phyloP scores from a whole-genome alignment of 2,113 vertebrate genomes.

The Marcusenius ussheri region DNA sequence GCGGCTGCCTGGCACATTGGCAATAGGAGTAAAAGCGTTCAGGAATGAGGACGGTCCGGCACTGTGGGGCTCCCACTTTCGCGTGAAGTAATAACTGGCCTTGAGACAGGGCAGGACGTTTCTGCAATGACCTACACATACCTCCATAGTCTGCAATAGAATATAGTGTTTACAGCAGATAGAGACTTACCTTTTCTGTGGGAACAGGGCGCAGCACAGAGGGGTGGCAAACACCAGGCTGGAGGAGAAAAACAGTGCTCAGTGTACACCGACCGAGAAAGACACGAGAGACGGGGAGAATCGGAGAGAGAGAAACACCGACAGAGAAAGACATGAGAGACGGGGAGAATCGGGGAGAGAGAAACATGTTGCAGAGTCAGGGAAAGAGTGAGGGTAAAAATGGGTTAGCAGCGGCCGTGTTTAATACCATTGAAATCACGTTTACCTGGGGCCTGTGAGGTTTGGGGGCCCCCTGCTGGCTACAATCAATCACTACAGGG shows the following conservation, averaged over 20 bases:
- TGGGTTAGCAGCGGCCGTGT: not conserved
- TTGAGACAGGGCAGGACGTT: not conserved
- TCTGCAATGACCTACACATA: not conserved
- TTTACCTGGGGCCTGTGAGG: not conserved
- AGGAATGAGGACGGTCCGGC: not conserved
- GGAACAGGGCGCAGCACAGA: constrained; percentile 85
- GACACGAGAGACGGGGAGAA: not conserved
- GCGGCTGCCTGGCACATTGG: not conserved
- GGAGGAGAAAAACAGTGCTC: constrained; percentile 17
- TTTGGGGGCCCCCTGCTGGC: not conserved
- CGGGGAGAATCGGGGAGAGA: not conserved
- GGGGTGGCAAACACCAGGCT: constrained; percentile 93
- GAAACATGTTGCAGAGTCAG: not conserved
- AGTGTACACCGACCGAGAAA: not conserved
- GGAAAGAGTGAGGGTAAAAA: not conserved
- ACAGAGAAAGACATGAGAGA: not conserved
- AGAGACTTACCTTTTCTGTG: constrained; percentile 81
- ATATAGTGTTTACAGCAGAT: constrained; percentile 52
- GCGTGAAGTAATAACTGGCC: not conserved
- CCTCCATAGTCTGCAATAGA: constrained; percentile 70
- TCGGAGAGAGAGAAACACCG: too few species aligned
- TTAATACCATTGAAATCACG: not conserved
- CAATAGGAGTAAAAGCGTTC: not conserved
- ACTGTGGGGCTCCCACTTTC: not conserved
- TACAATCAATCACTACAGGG: not conserved